These are phyloP conservation scores for Dolichopus griseipennis DNA, from an alignment of 2,888 invertebrate genomes.

Conservation along the genomic window DNA sequence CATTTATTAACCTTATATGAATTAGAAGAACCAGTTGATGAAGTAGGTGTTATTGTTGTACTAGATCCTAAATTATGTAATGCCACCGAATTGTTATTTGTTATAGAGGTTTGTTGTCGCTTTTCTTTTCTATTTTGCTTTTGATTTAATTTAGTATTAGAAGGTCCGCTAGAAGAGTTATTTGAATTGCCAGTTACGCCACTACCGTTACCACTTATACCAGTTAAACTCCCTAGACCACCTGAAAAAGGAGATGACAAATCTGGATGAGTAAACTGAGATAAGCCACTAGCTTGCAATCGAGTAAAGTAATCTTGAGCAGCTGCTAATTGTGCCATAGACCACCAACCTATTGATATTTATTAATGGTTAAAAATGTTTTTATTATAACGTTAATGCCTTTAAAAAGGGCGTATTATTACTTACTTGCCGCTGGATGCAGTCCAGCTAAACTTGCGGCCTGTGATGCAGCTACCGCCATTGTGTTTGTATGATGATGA, in stretches of 20 bases:
- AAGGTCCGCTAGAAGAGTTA: constrained; percentile 24
- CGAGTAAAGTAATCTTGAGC: constrained; percentile 80
- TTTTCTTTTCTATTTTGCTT: constrained; percentile 40
- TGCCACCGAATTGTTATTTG: constrained; percentile 34
- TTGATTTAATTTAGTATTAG: constrained; percentile 35
- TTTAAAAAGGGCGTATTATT: constrained; percentile 20
- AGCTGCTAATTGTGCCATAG: constrained; percentile 81
- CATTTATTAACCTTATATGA: neutral
- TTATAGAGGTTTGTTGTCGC: constrained; percentile 37
- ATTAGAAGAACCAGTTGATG: constrained; percentile 23
- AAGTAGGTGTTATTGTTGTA: constrained; percentile 36
- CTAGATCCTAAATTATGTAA: constrained; percentile 38
- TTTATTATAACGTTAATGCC: neutral
- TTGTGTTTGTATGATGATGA: constrained; percentile 57
- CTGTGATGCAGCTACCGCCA: constrained; percentile 77
- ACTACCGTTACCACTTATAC: constrained; percentile 26
- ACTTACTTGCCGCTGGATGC: constrained; percentile 61
- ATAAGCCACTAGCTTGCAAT: constrained; percentile 69
- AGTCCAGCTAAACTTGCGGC: constrained; percentile 69
- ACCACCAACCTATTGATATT: constrained; percentile 69
- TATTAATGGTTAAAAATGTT: constrained; percentile 6
- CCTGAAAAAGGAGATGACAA: constrained; percentile 51
- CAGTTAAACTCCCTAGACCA: constrained; percentile 33
- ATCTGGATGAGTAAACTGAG: constrained; percentile 59
- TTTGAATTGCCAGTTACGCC: constrained; percentile 38